Conservation (phyloP, 2,113 vertebrate species). For the Scalopus aquaticus region DNA sequence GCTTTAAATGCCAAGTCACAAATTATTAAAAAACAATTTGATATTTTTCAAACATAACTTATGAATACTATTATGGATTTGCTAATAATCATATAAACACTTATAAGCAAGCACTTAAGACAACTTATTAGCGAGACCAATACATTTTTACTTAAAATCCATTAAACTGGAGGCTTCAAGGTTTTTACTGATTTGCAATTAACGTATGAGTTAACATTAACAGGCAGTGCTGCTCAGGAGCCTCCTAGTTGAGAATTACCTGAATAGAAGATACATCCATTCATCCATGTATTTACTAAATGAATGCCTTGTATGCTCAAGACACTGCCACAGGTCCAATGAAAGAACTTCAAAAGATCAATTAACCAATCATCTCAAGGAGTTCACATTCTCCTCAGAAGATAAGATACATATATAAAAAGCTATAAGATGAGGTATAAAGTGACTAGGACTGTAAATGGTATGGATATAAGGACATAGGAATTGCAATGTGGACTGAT, state of each 20-base stretch:
- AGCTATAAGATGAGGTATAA: not conserved
- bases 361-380: not conserved
- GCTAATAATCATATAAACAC: not conserved
- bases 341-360: not conserved
- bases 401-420: not conserved
- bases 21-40: not conserved
- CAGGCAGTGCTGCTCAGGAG: not conserved
- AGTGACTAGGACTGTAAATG: not conserved
- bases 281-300: not conserved
- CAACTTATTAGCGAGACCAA: not conserved
- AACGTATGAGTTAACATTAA: constrained; percentile 9
- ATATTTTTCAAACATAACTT: constrained; percentile 38
- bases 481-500: not conserved
- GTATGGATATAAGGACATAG: not conserved
- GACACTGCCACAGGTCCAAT: not conserved
- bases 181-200: constrained; percentile 8
- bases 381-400: not conserved
- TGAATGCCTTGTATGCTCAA: not conserved
- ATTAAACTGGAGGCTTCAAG: not conserved
- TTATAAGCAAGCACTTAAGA: not conserved
- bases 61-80: not conserved
- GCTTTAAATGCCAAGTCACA: constrained; percentile 60
- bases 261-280: constrained; percentile 20
- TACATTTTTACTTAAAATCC: constrained; percentile 7
- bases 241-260: not conserved